phyloP scores from a whole-genome alignment of 2,113 vertebrate species.

The Hypocryptadius cinnamomeus region DNA sequence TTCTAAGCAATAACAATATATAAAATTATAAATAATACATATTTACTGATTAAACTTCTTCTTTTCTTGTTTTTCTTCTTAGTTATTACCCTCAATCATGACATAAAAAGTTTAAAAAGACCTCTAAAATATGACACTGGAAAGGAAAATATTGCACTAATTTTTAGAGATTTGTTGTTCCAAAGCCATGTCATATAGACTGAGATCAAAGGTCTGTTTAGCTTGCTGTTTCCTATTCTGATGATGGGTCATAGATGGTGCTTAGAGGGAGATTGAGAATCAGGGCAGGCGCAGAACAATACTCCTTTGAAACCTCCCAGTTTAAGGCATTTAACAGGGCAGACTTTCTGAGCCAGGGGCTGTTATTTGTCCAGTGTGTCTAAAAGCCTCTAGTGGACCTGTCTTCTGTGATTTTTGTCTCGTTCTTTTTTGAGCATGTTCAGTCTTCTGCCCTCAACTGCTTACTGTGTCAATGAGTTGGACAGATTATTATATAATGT shows the following conservation, averaged over 20 bases:
- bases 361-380: not conserved
- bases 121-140: not conserved
- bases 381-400: not conserved
- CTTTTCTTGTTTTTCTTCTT: not conserved
- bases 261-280: not conserved
- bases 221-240: not conserved
- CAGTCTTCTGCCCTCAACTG: not conserved
- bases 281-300: not conserved
- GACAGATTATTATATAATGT: not conserved
- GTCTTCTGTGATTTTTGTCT: not conserved
- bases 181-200: not conserved
- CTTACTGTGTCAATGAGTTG: not conserved
- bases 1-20: not conserved
- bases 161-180: not conserved
- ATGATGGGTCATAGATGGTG: not conserved
- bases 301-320: not conserved
- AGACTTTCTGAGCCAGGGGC: not conserved
- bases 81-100: not conserved
- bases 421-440: not conserved
- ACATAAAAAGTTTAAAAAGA: not conserved
- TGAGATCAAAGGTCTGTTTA: not conserved
- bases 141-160: not conserved
- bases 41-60: not conserved
- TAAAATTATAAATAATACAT: not conserved
- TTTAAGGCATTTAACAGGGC: not conserved